Percentiles rank a stretch among this genome's conserved stretches.
phyloP scores from a whole-genome alignment of 2,113 vertebrate genomes.

The Pterophyllum scalare region DNA sequence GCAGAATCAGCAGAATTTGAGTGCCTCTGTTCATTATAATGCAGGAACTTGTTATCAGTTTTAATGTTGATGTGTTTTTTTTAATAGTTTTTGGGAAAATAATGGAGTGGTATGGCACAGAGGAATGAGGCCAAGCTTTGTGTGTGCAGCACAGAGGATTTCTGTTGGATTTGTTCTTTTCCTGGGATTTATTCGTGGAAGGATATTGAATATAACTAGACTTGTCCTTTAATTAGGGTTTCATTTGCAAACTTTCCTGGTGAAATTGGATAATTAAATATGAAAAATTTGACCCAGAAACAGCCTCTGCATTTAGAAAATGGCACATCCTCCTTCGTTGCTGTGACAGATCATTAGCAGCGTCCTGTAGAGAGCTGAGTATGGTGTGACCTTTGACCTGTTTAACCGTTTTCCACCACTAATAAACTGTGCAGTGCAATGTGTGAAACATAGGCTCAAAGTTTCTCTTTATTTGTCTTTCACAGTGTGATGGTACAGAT shows the following conservation, averaged over 20 bases:
- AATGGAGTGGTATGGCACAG: background rate
- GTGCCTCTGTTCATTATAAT: background rate
- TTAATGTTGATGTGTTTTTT: background rate
- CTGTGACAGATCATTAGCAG: background rate
- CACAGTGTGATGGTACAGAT: constrained; percentile 94
- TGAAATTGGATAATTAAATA: background rate
- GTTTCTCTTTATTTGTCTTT: constrained; percentile 3
- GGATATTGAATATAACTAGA: background rate
- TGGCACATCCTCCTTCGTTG: background rate
- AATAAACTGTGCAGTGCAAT: background rate
- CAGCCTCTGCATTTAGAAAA: background rate
- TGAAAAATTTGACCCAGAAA: background rate
- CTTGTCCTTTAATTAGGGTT: constrained; percentile 1
- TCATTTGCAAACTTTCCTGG: background rate
- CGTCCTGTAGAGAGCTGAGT: background rate
- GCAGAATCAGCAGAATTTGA: background rate
- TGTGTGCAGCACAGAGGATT: background rate
- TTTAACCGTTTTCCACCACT: background rate
- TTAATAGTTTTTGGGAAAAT: background rate
- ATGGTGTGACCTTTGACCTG: background rate
- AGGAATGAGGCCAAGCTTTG: background rate
- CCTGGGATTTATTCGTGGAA: background rate
- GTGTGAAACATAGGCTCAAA: background rate
- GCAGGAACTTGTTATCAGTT: background rate
- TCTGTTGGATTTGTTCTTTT: background rate